These are phyloP conservation scores for Thalpophila matura DNA, from an alignment of 2,888 invertebrate species.

Conservation along the genomic window DNA sequence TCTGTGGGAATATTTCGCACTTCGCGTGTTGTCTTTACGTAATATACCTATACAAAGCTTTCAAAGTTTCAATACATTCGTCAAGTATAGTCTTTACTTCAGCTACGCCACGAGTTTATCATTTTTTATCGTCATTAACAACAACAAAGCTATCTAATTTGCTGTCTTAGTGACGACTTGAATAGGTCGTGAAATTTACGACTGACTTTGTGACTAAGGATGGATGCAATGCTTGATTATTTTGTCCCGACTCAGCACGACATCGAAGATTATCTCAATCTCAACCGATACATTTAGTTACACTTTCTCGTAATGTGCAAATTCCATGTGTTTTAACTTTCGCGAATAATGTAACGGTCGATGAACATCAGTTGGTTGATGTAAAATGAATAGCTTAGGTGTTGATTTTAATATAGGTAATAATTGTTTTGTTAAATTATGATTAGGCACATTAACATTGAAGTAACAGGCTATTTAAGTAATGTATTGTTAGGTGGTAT, in stretches of 20 bases:
- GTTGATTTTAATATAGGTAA: slow-evolving; percentile 4
- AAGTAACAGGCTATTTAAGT: background rate
- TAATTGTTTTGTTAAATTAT: background rate
- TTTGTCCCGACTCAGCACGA: slow-evolving; percentile 55
- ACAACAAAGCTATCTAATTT: slow-evolving; percentile 51
- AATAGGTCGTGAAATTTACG: slow-evolving; percentile 55
- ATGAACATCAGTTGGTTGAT: slow-evolving; percentile 38
- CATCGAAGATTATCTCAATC: slow-evolving; percentile 50
- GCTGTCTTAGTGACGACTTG: slow-evolving; percentile 27
- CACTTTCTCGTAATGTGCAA: slow-evolving; percentile 77
- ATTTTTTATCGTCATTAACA: slow-evolving; percentile 48
- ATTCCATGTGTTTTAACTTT: slow-evolving; percentile 66
- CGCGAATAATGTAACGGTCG: slow-evolving; percentile 48
- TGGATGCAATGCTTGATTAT: slow-evolving; percentile 38
- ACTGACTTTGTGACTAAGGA: slow-evolving; percentile 33
- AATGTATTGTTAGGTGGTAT: background rate
- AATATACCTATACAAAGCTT: slow-evolving; percentile 45
- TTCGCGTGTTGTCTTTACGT: slow-evolving; percentile 54
- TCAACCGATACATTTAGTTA: slow-evolving; percentile 68
- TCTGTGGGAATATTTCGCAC: slow-evolving; percentile 69
- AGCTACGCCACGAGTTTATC: slow-evolving; percentile 53
- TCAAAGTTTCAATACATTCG: slow-evolving; percentile 60
- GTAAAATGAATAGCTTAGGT: slow-evolving; percentile 32
- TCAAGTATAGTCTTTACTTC: slow-evolving; percentile 44
- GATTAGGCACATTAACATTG: background rate